Evolutionary conservation across 2,113 vertebrate genomes (phyloP).

Genomic region (Takifugu flavidus): DNA sequence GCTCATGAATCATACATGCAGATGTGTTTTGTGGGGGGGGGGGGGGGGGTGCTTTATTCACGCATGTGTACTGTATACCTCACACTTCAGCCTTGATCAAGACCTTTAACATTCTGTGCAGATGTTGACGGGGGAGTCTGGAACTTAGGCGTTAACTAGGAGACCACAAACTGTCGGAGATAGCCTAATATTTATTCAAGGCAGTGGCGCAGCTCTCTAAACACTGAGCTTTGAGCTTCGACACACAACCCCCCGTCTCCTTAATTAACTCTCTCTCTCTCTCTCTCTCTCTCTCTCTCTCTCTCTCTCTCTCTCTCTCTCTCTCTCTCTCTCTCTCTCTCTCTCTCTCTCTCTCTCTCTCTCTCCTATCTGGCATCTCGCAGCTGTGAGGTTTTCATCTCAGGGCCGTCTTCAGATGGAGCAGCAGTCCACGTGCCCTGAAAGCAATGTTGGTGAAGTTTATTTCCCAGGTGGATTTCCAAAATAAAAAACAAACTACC

Average conservation of each 20-base stretch:
- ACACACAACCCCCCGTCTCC: no score
- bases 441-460: slow-evolving; percentile 76
- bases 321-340: no score
- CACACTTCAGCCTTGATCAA: slow-evolving; percentile 20
- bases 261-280: slow-evolving; percentile 16
- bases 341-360: slow-evolving; percentile 2
- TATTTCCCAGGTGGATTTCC: slow-evolving; percentile 80
- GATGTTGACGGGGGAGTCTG: slow-evolving; percentile 37
- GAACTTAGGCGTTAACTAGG: slow-evolving; percentile 44
- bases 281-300: no score
- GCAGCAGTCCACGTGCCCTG: slow-evolving; percentile 73
- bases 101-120: slow-evolving; percentile 25
- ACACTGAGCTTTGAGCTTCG: slow-evolving; percentile 58
- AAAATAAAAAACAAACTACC: no score
- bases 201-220: slow-evolving; percentile 65
- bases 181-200: slow-evolving; percentile 68
- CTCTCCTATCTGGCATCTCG: slow-evolving; percentile 43
- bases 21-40: no score
- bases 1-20: no score
- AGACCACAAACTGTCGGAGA: slow-evolving; percentile 41
- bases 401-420: slow-evolving; percentile 70
- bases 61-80: not conserved
- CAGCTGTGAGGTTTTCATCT: slow-evolving; percentile 79
- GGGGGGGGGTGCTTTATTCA: no score
- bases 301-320: no score